These are phyloP conservation scores for Steromphala cineraria DNA, from an alignment of 2,888 invertebrate species.

Conservation along the genomic window DNA sequence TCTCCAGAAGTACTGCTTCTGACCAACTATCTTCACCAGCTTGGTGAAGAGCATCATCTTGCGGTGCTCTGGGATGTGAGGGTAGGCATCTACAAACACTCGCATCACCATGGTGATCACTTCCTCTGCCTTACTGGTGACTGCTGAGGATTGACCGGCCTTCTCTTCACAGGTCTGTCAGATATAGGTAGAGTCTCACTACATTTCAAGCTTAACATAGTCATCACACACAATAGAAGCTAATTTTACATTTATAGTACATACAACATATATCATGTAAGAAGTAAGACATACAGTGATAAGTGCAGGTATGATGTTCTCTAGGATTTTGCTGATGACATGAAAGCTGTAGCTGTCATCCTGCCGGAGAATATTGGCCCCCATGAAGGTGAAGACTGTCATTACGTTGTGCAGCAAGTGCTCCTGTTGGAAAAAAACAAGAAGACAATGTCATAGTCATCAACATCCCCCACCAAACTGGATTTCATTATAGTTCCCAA, in stretches of 20 bases:
- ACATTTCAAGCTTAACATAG: too few species aligned
- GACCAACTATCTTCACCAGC: conserved; percentile 83
- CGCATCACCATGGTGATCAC: conserved; percentile 78
- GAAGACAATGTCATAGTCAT: too few species aligned
- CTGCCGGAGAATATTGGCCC: conserved; percentile 91
- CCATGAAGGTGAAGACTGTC: conserved; percentile 98
- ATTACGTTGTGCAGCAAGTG: conserved; percentile 94
- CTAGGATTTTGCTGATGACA: conserved; percentile 91
- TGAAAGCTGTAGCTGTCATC: conserved; percentile 97
- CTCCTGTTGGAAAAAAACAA: conserved; percentile 57
- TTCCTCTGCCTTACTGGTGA: conserved; percentile 52
- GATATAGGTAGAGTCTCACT: background rate
- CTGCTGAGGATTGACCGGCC: conserved; percentile 34
- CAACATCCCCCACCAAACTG: too few species aligned
- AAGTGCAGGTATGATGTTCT: conserved; percentile 91
- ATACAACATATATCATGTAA: background rate
- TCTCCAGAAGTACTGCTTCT: conserved; percentile 75
- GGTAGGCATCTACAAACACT: conserved; percentile 92
- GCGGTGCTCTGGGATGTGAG: conserved; percentile 95
- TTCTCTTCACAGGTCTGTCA: conserved; percentile 59
- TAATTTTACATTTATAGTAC: background rate
- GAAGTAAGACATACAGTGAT: conserved; percentile 76
- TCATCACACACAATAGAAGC: background rate
- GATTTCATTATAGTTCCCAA: too few species aligned
- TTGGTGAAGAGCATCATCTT: conserved; percentile 84